Base-by-base conservation (phyloP, 2,797 vertebrate genomes). In the Phyllotis vaccarum region DNA sequence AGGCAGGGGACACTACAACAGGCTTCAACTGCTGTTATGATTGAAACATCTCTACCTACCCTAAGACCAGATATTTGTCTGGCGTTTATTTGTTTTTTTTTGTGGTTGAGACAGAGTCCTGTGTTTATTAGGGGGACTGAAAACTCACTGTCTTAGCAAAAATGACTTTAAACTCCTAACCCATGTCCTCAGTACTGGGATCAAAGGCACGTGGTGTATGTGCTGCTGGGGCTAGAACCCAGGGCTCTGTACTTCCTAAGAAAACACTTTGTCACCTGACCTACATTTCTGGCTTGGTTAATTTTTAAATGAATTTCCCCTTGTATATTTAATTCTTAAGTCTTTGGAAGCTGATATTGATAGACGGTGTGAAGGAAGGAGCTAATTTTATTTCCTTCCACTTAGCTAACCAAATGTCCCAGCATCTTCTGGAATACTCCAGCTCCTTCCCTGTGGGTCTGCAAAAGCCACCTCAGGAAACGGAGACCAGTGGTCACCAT, bases 331-430 rank as follows among this genome's bases (percentile, higher is more conserved):
- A 93, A 89, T 80, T 95, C 40, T 74, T 86, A 86, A 85, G 34
- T 93, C 12, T 13, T 85, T 70, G 83, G 87, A 58, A 94, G 92
- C 94, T 92, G 92, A 54, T 91, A 56, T 22, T 83, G 87, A 85
- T 74, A 29, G 89, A 37, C n/a, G 43, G 60, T 87, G 80, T 97
- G 94, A 94, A 95, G 86, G 80, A 95, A 95, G 82, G 64, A 95
- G 80, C 92, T 95, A 95, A 93, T 95, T 97, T 95, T 97, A 76
- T 92, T 95, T 91, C 82, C 85, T 96, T 95, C 93, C 87, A 93
- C 96, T 94, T 52, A 93, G 80, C 93, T 87, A 85, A 95, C 86
- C 94, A 96, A 96, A 96, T 95, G 94, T 93, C 96, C 93, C 34
- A 0, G 70, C 85, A 64, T 93, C 93, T 94, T 95, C 93, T 85